Conservation (phyloP, 1,140 invertebrate species). For the Lithobius niger region DNA sequence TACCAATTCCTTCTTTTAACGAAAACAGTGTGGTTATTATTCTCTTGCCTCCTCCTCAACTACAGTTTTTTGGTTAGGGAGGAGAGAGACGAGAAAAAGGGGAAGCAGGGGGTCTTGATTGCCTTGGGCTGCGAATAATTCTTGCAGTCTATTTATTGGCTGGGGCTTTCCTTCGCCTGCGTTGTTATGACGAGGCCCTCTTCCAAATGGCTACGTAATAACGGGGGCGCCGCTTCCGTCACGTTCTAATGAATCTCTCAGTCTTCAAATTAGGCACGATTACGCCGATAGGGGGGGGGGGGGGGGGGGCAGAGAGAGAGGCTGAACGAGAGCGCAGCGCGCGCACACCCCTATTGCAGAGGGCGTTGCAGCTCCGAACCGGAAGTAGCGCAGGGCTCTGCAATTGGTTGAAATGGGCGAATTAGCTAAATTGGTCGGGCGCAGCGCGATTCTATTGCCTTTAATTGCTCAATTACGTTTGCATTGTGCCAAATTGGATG, state of each 20-base stretch:
- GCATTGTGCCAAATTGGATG: conserved; percentile 2
- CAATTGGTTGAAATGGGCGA: conserved; percentile 1
- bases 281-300: not conserved
- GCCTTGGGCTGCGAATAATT: too few relatives aligned
- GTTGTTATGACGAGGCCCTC: too few relatives aligned
- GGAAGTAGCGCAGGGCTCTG: not conserved
- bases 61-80: too few relatives aligned
- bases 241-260: not conserved
- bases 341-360: not conserved
- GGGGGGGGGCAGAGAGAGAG: not conserved
- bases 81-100: too few relatives aligned
- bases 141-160: too few relatives aligned
- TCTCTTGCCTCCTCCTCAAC: too few relatives aligned
- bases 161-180: too few relatives aligned
- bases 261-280: not conserved
- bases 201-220: too few relatives aligned
- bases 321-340: not conserved
- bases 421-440: not conserved
- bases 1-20: too few relatives aligned
- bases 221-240: too few relatives aligned
- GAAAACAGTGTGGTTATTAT: too few relatives aligned
- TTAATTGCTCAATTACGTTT: conserved; percentile 3
- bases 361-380: not conserved
- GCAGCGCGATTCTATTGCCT: not conserved
- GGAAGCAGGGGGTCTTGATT: too few relatives aligned